Evolutionary conservation across 2,113 vertebrate genomes (phyloP), one percentile per base, ranked within the genome.

Genomic region (Cynoglossus semilaevis): DNA sequence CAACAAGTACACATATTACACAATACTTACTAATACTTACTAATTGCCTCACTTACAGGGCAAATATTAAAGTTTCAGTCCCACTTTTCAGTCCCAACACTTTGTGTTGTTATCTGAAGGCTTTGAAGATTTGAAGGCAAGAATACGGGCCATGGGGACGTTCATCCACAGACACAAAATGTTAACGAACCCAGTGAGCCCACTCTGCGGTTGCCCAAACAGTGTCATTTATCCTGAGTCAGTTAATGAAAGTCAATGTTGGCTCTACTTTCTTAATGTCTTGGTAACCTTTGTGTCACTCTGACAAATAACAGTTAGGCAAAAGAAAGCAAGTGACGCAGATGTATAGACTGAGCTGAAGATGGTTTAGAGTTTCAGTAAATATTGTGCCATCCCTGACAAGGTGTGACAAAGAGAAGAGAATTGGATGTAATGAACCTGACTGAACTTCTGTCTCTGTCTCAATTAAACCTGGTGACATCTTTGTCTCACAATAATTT

Each of bases 281-380:
- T 49, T 47, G 0, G 15, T 63, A 55, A 68, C 74, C 60, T 60
- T 65, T 62, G 48, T 67, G 67, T 63, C 70, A 54, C 51, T 46
- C 53, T 16, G 66, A 59, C 11, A 1, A 76, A 59, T 48, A 12
- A 17, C 35, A 36, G 45, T 17, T 45, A 17, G 36, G 11, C 19
- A 40, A 15, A 42, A 51, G 34, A 49, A 18, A 34, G 51, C 16
- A 2, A 57, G 37, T 18, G 63, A 65, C 34, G 35, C 16, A 43
- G 49, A n/a, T 9, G 15, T 18, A 10, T 13, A 14, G 2, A 47
- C 50, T 15, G 47, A 34, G 29, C 9, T 14, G 46, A 47, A 43
- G 1, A 19, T 37, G 17, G 12, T 15, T 56, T 19, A 15, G 4
- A 14, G 16, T 51, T 34, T 47, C 15, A 38, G 4, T 45, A 46